Evolutionary conservation across 2,797 vertebrate genomes (phyloP).

Genomic region (Champsocephalus esox): DNA sequence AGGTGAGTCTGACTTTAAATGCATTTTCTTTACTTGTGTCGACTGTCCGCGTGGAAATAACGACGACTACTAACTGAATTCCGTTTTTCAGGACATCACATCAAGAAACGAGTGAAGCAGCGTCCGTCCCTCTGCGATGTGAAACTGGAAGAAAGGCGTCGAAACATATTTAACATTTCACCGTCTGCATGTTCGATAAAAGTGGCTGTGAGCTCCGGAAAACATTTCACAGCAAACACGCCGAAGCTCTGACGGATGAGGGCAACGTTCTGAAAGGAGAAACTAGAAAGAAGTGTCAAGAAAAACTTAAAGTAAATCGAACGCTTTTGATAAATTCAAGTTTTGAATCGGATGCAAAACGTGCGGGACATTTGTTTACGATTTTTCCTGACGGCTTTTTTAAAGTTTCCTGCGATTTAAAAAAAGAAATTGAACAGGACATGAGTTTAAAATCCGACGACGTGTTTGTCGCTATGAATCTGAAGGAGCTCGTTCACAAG

Average conservation of each 20-base stretch:
- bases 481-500: conserved; percentile 48
- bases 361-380: neutral
- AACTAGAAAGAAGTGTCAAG: neutral
- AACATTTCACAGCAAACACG: conserved; percentile 17
- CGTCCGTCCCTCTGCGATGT: accelerated
- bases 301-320: neutral
- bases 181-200: conserved; percentile 56
- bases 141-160: conserved; percentile 1
- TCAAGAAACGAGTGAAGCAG: conserved; percentile 81
- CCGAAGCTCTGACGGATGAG: neutral
- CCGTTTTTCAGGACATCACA: conserved; percentile 80
- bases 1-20: conserved; percentile 69
- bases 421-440: no score
- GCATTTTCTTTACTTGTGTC: accelerated
- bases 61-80: accelerated
- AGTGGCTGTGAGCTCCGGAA: conserved; percentile 32
- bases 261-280: neutral
- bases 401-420: no score
- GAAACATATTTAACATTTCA: conserved; percentile 25
- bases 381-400: neutral
- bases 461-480: conserved; percentile 18
- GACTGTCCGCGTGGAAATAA: neutral
- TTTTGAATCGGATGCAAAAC: neutral
- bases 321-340: neutral
- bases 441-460: neutral